Conservation (phyloP, 2,888 invertebrate genomes). For the Cryptocheilus praepositus region DNA sequence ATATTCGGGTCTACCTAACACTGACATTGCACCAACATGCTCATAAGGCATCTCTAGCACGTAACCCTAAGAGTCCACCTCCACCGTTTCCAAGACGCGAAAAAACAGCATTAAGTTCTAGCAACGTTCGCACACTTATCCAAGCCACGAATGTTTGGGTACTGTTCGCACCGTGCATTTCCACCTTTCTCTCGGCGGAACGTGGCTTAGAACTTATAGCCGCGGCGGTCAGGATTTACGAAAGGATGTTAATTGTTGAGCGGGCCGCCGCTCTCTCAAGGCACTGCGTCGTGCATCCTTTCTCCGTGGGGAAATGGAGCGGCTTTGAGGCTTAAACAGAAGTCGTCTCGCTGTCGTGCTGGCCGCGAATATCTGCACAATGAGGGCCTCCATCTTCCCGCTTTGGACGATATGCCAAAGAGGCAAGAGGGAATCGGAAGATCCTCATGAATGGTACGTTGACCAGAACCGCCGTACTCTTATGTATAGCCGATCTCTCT, state of each 20-base stretch:
- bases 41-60: too few species aligned
- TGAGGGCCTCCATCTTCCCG: slow-evolving; percentile 29
- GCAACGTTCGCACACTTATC: too few species aligned
- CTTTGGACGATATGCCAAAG: slow-evolving; percentile 1
- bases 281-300: slow-evolving; percentile 24
- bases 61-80: too few species aligned
- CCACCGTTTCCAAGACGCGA: too few species aligned
- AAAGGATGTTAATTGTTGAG: slow-evolving; percentile 45
- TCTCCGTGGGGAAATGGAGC: slow-evolving; percentile 36
- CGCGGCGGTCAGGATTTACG: slow-evolving; percentile 32
- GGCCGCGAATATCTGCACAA: slow-evolving; percentile 39
- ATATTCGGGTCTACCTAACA: too few species aligned
- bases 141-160: too few species aligned
- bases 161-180: slow-evolving; percentile 2
- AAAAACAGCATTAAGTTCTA: too few species aligned
- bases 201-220: slow-evolving; percentile 13
- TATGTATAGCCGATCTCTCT: slow-evolving; percentile 13
- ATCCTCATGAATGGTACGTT: slow-evolving; percentile 62
- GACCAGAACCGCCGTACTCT: slow-evolving; percentile 45
- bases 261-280: slow-evolving; percentile 18
- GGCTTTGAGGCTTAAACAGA: slow-evolving; percentile 26
- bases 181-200: not conserved
- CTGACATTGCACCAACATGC: too few species aligned
- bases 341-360: slow-evolving; percentile 4
- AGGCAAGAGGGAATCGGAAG: slow-evolving; percentile 14